A percentile compares a stretch with the other conserved stretches of the same genome.
phyloP scores from a whole-genome alignment of 2,113 vertebrate species.

The Antechinus stuartii region DNA sequence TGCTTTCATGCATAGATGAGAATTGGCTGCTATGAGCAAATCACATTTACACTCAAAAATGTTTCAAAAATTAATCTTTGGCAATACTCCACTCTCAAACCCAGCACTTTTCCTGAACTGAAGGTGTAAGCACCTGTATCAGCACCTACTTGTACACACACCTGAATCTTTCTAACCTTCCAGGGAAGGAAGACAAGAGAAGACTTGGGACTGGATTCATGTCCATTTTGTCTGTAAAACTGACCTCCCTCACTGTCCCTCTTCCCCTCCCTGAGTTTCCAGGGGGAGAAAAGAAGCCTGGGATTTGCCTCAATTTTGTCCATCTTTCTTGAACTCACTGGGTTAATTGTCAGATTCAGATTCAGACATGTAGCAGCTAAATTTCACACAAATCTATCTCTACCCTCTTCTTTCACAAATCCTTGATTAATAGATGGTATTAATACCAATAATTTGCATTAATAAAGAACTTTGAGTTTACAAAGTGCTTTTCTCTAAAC shows the following conservation, averaged over 20 bases:
- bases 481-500: neutral
- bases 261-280: neutral
- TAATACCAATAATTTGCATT: neutral
- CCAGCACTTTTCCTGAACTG: neutral
- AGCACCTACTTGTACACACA: neutral
- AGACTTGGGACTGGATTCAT: neutral
- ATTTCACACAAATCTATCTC: neutral
- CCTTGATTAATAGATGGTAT: neutral
- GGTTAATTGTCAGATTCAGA: neutral
- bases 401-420: neutral
- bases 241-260: neutral
- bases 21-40: neutral
- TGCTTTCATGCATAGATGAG: neutral
- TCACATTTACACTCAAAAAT: neutral
- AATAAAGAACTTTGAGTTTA: neutral
- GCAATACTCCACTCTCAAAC: neutral
- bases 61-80: neutral
- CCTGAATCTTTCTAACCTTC: neutral
- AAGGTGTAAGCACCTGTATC: neutral
- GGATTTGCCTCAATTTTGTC: neutral
- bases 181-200: neutral
- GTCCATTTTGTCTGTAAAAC: neutral
- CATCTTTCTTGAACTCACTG: neutral
- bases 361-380: neutral
- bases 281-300: neutral